Conservation (phyloP, 2,888 invertebrate genomes). For the Clunio marinus region DNA sequence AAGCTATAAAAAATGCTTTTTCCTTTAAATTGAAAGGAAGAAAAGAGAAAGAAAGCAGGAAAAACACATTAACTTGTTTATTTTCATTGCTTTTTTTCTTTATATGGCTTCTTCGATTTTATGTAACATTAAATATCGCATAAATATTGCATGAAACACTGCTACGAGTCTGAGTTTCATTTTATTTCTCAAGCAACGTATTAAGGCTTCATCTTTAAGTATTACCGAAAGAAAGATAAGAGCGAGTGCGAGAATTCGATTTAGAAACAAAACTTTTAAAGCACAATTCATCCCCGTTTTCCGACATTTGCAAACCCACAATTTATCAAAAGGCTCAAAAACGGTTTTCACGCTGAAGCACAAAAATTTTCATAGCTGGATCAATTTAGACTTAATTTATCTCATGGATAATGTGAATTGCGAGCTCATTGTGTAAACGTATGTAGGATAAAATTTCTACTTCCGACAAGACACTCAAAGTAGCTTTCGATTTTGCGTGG, state of each 20-base stretch:
- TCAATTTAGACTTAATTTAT: background rate
- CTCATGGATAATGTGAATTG: background rate
- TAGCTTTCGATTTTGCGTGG: background rate
- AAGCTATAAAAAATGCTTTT: background rate
- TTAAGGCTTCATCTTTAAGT: too few species aligned
- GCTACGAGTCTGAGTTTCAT: background rate
- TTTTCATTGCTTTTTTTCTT: slow-evolving; percentile 5
- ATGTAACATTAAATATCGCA: background rate
- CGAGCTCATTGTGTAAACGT: too few species aligned
- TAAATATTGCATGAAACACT: background rate
- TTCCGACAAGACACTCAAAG: background rate
- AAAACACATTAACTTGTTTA: slow-evolving; percentile 2
- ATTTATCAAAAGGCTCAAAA: background rate
- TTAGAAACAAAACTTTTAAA: background rate
- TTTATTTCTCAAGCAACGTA: too few species aligned
- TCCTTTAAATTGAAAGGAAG: background rate
- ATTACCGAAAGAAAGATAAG: background rate
- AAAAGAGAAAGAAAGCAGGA: background rate
- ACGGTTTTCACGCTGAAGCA: background rate
- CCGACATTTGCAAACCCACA: background rate
- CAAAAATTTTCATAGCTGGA: background rate
- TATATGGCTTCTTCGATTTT: slow-evolving; percentile 1
- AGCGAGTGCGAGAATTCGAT: background rate
- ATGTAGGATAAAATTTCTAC: background rate
- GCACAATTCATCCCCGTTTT: background rate